Conservation (phyloP, 2,797 vertebrate genomes). For the Thunnus albacares region DNA sequence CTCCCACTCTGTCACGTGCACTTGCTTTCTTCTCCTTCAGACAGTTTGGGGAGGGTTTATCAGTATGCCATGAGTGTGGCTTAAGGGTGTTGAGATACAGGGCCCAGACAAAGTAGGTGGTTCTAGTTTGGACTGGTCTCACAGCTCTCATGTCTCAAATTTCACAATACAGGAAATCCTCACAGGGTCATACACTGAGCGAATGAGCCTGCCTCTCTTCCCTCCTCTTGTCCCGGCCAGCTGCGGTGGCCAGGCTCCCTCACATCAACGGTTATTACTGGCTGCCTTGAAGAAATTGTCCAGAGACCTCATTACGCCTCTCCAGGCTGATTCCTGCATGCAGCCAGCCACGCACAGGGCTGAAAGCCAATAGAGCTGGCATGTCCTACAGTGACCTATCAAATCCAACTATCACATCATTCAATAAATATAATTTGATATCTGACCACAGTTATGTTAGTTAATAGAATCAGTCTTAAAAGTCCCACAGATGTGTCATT, state of each 20-base stretch:
- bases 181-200: slow-evolving; percentile 54
- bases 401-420: slow-evolving; percentile 63
- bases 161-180: slow-evolving; percentile 78
- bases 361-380: slow-evolving; percentile 49
- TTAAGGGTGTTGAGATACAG: slow-evolving; percentile 58
- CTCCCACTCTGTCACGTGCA: slow-evolving; percentile 79
- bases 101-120: slow-evolving; percentile 69
- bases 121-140: slow-evolving; percentile 67
- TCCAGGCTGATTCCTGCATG: slow-evolving; percentile 61
- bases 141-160: slow-evolving; percentile 69
- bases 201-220: slow-evolving; percentile 42
- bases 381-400: slow-evolving; percentile 50
- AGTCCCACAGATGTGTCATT: slow-evolving; percentile 64
- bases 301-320: slow-evolving; percentile 78
- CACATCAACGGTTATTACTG: slow-evolving; percentile 73
- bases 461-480: slow-evolving; percentile 62
- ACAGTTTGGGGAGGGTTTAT: slow-evolving; percentile 74
- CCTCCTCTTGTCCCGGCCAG: slow-evolving; percentile 54
- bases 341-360: slow-evolving; percentile 57
- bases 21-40: slow-evolving; percentile 58
- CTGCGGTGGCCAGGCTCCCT: slow-evolving; percentile 68
- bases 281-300: slow-evolving; percentile 71
- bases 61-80: slow-evolving; percentile 68
- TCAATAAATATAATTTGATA: slow-evolving; percentile 65
- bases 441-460: slow-evolving; percentile 69